Base-by-base conservation (phyloP, 92 coral and sea anemone genomes). In the Epizoanthus rinbou region DNA sequence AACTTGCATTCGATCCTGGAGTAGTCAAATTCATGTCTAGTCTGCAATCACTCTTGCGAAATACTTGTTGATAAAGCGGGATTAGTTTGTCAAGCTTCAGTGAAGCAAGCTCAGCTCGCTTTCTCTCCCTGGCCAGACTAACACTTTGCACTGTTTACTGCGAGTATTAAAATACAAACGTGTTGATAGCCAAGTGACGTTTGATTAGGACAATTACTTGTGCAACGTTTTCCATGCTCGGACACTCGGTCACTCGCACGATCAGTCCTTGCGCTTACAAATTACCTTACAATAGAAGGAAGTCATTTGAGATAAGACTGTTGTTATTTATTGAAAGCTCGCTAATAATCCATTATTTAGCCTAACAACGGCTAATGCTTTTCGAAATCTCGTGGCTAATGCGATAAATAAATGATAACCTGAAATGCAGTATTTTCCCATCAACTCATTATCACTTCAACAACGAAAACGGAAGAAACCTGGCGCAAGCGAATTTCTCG, bases 161-260 rank as follows among this genome's bases (percentile, higher is more conserved):
- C 35, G 69, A 60, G 57, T 60, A 50, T 50, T 50, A 50, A 39
- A 59, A 76, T 76, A 60, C 47, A 68, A 3, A 47, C 59, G 82
- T 19, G 82, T 45, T 76, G 82, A 76, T 56, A 69, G 82, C 22
- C 19, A 76, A 35, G 43, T 76, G 82, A 58, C 82, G 54, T 76
- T 59, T 76, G 69, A 76, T 60, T 76, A 75, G 28, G 28, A 73
- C 68, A 75, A 31, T 31, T 16, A 72, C 41, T 17, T n/a, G 52
- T 45, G 75, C 33, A 70, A 21, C 54, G 54, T 50, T n/a, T 70
- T 39, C 35, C 75, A n/a, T 41, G 75, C 31, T 67, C 19, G 54
- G 50, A 11, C 50, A 63, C 19, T 8, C 45, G 0, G 45, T 2
- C 72, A 0, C 8, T 19, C 73, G 15, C 19, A 43, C 47, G 73